phyloP scores from a whole-genome alignment of 2,797 vertebrate genomes.

The Bovichtus variegatus region DNA sequence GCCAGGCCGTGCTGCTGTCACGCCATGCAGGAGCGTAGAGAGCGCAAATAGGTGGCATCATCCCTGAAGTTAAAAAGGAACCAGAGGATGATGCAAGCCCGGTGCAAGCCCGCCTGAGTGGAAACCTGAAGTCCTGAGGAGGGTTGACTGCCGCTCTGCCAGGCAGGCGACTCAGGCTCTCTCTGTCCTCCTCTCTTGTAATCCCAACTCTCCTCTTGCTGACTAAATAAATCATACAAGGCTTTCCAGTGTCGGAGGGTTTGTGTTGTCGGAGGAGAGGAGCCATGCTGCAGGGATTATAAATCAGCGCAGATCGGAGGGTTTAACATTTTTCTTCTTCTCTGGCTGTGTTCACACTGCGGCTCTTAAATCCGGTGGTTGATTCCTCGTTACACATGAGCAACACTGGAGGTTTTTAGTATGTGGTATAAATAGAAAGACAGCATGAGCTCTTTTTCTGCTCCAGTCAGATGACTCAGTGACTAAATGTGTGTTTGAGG shows the following conservation, averaged over 20 bases:
- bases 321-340: slow-evolving; percentile 9
- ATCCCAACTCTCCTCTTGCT: slow-evolving; percentile 25
- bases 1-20: no score
- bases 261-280: slow-evolving; percentile 46
- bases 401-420: neutral
- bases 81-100: slow-evolving; percentile 53
- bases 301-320: slow-evolving; percentile 34
- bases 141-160: neutral
- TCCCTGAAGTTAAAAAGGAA: slow-evolving; percentile 28
- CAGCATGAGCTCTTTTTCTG: no score
- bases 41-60: slow-evolving; percentile 26
- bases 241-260: slow-evolving; percentile 20
- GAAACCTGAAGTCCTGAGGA: slow-evolving; percentile 12
- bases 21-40: neutral
- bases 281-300: slow-evolving; percentile 43
- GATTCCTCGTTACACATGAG: slow-evolving; percentile 9
- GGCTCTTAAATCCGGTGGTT: slow-evolving; percentile 19
- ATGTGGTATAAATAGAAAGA: neutral
- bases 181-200: slow-evolving; percentile 21
- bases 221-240: slow-evolving; percentile 46
- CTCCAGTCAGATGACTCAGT: neutral
- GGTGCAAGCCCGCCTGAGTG: slow-evolving; percentile 58
- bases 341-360: slow-evolving; percentile 11
- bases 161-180: neutral
- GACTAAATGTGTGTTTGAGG: neutral